phyloP scores from a whole-genome alignment of 2,888 invertebrate genomes.

The Nomada hirtipes region DNA sequence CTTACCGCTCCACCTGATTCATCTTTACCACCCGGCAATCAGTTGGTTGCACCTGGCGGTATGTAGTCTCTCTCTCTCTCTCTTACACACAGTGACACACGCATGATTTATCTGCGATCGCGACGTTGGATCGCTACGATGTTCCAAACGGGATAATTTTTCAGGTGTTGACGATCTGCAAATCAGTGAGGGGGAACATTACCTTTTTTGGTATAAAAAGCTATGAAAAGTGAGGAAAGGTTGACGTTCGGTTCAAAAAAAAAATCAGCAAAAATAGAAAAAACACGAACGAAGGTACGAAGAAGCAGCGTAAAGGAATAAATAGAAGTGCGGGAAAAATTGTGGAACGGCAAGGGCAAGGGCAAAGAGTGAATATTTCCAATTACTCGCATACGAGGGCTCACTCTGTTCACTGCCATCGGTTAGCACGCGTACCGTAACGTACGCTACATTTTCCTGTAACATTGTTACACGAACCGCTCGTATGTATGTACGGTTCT shows the following conservation, averaged over 20 bases:
- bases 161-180: conserved; percentile 94
- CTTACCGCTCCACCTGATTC: conserved; percentile 93
- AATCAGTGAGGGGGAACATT: conserved; percentile 95
- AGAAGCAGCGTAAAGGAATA: conserved; percentile 71
- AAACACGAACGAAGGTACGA: not conserved
- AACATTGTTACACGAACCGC: conserved; percentile 20
- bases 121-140: not conserved
- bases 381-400: conserved; percentile 51
- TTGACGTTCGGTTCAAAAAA: conserved; percentile 19
- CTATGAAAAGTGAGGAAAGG: conserved; percentile 85
- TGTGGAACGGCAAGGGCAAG: conserved; percentile 17
- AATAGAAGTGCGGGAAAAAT: conserved; percentile 26
- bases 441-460: conserved; percentile 52
- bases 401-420: conserved; percentile 69
- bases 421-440: conserved; percentile 48
- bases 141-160: conserved; percentile 75
- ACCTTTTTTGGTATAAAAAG: conserved; percentile 97
- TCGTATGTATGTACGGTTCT: conserved; percentile 36
- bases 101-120: no score
- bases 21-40: conserved; percentile 92
- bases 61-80: conserved; percentile 76
- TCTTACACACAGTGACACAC: no score
- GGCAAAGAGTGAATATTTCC: conserved; percentile 15
- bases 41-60: conserved; percentile 95
- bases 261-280: conserved; percentile 1